Evolutionary conservation across 2,113 vertebrate species (phyloP), one percentile per base, ranked within the genome.

Genomic region (Chaenogobius annularis): DNA sequence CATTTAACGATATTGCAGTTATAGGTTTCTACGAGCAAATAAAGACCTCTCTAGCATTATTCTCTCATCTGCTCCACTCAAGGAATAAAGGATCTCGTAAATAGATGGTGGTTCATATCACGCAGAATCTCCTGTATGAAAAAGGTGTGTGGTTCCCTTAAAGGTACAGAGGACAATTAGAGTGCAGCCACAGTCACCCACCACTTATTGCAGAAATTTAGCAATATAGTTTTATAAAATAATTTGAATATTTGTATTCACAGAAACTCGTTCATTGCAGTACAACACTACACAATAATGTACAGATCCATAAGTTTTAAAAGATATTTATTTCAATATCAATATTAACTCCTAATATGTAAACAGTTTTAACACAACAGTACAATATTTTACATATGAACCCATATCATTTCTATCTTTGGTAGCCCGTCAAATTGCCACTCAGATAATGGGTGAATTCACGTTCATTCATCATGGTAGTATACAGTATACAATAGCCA

Each of bases 91-190:
- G 74, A 72, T 83, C 79, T 81, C 6, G 56, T 74, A 69, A 84
- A 87, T 48, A 80, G 87, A 90, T 84, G 89, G 64, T 66, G 69
- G 86, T 86, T 85, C 72, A 82, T 75, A 80, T 83, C 81, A 81
- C 61, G 66, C 77, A 79, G 71, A 79, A 70, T 81, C 70, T 76
- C 79, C 72, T 77, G 72, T 77, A 75, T 76, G 76, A 82, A 84
- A 83, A 84, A 75, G 78, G 72, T 74, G n/a, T 22, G 67, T 63
- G 72, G 73, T 75, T 83, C 87, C 78, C 89, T 92, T 92, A 92
- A 92, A 92, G 90, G 79, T 85, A 90, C 90, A 92, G 89, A 73
- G 79, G 70, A 88, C 70, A 0, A 78, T 73, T 11, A 72, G 79
- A 55, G 73, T 66, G 70, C 69, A 80, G 68, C 54, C 12, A 61